These are phyloP conservation scores for Hippocampus comes DNA, from an alignment of 2,113 vertebrate genomes.

Conservation along the genomic window DNA sequence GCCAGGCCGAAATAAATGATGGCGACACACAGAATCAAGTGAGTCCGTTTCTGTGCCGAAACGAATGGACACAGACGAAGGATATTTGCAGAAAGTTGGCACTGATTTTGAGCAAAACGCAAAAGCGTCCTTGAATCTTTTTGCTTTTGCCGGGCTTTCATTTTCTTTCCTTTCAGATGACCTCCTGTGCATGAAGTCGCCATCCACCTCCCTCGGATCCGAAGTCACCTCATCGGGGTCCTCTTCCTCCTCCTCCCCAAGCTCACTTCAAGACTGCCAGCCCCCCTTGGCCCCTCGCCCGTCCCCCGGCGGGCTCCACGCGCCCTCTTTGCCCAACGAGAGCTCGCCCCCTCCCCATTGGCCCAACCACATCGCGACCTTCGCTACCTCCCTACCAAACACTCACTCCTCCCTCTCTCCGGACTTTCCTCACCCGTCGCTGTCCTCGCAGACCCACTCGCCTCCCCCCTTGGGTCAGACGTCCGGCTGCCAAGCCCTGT, in stretches of 20 bases:
- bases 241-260: slow-evolving; percentile 70
- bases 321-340: slow-evolving; percentile 76
- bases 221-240: slow-evolving; percentile 71
- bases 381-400: slow-evolving; percentile 71
- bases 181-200: slow-evolving; percentile 72
- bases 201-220: slow-evolving; percentile 69
- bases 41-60: background rate
- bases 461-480: slow-evolving; percentile 64
- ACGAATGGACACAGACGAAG: too few relatives aligned
- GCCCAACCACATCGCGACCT: slow-evolving; percentile 72
- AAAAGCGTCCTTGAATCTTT: background rate
- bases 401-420: slow-evolving; percentile 78
- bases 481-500: slow-evolving; percentile 49
- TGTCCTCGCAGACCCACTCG: slow-evolving; percentile 74
- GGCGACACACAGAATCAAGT: background rate
- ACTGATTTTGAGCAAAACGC: background rate
- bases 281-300: slow-evolving; percentile 75
- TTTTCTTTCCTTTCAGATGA: slow-evolving; percentile 62
- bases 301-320: slow-evolving; percentile 75
- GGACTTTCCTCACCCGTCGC: slow-evolving; percentile 74
- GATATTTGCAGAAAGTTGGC: too few relatives aligned
- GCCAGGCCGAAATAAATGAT: background rate
- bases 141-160: background rate
- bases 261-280: slow-evolving; percentile 72
- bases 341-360: slow-evolving; percentile 76